Evolutionary conservation across 2,113 vertebrate species (phyloP).

Genomic region (Protomyctophum bolini): DNA sequence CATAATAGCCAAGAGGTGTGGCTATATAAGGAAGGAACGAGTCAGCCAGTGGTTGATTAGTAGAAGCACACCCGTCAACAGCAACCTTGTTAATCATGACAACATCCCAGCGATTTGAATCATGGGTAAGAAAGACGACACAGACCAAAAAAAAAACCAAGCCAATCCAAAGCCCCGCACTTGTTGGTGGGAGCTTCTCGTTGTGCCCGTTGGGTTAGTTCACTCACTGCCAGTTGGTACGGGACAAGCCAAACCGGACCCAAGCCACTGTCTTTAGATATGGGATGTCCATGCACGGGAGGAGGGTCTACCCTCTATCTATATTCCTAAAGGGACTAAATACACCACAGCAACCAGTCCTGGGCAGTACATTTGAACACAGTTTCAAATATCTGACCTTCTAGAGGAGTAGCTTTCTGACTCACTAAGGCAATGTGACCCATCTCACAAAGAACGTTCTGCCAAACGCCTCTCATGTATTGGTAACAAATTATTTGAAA

Average conservation of each 20-base stretch:
- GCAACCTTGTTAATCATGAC: conserved; percentile 61
- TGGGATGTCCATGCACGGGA: conserved; percentile 63
- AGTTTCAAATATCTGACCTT: conserved; percentile 25
- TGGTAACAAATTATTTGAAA: conserved; percentile 14
- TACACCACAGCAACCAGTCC: conserved; percentile 23
- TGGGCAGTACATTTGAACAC: conserved; percentile 17
- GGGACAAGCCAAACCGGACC: conserved; percentile 28
- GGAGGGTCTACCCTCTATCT: conserved; percentile 20
- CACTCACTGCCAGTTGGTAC: conserved; percentile 44
- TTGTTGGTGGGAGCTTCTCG: conserved; percentile 20
- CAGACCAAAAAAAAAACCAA: conserved; percentile 45
- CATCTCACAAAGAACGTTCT: conserved; percentile 36
- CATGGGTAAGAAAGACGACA: conserved; percentile 23
- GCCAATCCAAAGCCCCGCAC: conserved; percentile 40
- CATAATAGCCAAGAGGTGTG: not conserved
- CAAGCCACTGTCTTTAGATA: conserved; percentile 41
- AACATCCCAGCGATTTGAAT: conserved; percentile 32
- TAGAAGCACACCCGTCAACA: conserved; percentile 47
- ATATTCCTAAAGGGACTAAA: conserved; percentile 12
- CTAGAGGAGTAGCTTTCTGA: conserved; percentile 7
- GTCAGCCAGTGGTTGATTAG: conserved; percentile 66
- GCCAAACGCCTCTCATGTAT: not conserved
- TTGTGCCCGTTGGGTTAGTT: conserved; percentile 60
- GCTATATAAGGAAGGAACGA: conserved; percentile 52
- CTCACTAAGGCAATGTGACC: conserved; percentile 6